Base-by-base conservation (phyloP, 1,140 invertebrate genomes). In the Calliphora vicina region DNA sequence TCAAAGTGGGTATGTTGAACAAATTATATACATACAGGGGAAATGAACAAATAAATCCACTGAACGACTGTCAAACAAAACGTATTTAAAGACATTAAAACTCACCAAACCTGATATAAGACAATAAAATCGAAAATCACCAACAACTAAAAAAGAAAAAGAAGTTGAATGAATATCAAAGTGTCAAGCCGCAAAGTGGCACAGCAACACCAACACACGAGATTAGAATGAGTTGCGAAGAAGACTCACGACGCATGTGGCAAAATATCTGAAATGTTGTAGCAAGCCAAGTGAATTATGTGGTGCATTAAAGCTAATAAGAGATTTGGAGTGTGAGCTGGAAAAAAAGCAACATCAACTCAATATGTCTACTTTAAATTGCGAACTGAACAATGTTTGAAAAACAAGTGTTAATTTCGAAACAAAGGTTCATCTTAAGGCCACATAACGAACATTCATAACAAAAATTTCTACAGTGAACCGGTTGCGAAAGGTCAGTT, bases 1-100 rank as follows among this genome's bases (percentile, higher is more conserved):
- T 43, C 81, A 78, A 84, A 82, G 80, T 82, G 83, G 61, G 6
- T 84, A 80, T 84, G 83, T 84, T 84, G 74, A 82, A 84, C 83
- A 84, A 82, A 84, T 84, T 84, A 84, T 84, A 82, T 76, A 82
- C 57, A 20, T 61, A 84, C 50, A 35, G 67, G 61, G 74, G 27
- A 83, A 80, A 80, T 72, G 50, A 42, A 57, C 45, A 71, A 76
- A 57, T 50, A 35, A 82, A 23, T 20, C 72, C 82, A 76, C 45
- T 57, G 23, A 82, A 74, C 81, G 73, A 72, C 26, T 26, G 67
- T 45, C 81, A 82, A 82, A 82, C 45, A 45, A 82, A 82, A 82
- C 45, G 82, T 27, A 82, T 67, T 42, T 72, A 35, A 71, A 35
- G 20, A 82, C 61, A 12, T 67, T 61, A 43, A 82, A 43, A 15